Evolutionary conservation across 1,140 invertebrate genomes (phyloP), one percentile per base, ranked within the genome.

Genomic region (Macrosteles quadrilineatus): DNA sequence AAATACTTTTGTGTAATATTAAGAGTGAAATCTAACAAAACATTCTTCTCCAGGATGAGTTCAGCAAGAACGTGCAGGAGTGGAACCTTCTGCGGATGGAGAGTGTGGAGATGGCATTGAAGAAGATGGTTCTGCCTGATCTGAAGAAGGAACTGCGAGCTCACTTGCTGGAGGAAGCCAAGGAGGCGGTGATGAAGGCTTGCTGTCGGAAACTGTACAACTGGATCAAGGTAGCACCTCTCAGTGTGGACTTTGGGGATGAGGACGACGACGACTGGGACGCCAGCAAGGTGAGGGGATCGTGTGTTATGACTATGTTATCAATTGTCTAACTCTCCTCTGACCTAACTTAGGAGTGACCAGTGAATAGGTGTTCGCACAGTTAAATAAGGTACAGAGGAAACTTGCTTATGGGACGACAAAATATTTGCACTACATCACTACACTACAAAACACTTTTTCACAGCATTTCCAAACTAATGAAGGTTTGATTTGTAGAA

Each of bases 1-100:
- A n/a, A n/a, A n/a, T n/a, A n/a, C n/a, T n/a, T n/a, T n/a, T n/a
- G n/a, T n/a, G n/a, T n/a, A n/a, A n/a, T n/a, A n/a, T n/a, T n/a
- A n/a, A n/a, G n/a, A n/a, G n/a, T n/a, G n/a, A n/a, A n/a, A n/a
- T n/a, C n/a, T n/a, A n/a, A n/a, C n/a, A n/a, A n/a, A n/a, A n/a
- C n/a, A n/a, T n/a, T n/a, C n/a, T n/a, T n/a, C n/a, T n/a, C n/a
- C 77, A 92, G 85, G 98, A 99, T 83, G 98, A 98, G 80, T 99
- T 97, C 80, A 96, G 93, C 75, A 94, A 95, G 74, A 91, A 92
- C 73, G 97, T 98, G 0, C 92, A 98, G 77, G 93, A 97, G 71
- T 99, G 98, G 98, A 99, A 99, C 80, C 85, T 89, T 0, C 77
- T 98, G 57, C 84, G 98, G 32, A 87, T 88, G 0, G 90, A 95